Evolutionary conservation across 2,888 invertebrate genomes (phyloP), one percentile per base, ranked within the genome.

Genomic region (Diplazon laetatorius): DNA sequence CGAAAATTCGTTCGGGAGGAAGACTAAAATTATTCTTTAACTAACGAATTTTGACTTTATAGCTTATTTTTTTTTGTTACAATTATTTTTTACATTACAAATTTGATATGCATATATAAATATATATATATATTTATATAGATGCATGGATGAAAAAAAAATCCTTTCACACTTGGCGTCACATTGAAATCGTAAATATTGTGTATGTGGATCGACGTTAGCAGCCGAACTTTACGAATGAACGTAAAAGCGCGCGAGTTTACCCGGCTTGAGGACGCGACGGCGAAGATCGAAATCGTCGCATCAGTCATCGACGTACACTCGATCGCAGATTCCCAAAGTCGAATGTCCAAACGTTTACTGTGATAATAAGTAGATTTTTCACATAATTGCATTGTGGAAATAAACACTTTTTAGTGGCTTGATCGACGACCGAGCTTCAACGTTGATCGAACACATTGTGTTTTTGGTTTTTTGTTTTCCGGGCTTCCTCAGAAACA

Each of bases 211-310:
- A 52, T 52, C 52, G 52, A 25, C 25, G 52, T 25, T 6, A 5
- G 25, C 0, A 25, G 52, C 25, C 14, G 5, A 16, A 1, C 4
- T 12, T 12, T 12, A 25, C 50, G 52, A 52, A 2, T 14, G n/a
- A 25, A 52, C 12, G 25, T 25, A 52, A 50, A 52, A 52, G 52
- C 52, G 52, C 52, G 52, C 52, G 52, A 52, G 25, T 25, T 25
- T 52, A n/a, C 25, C 14, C 50, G 50, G 50, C 50, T 50, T 25
- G 22, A 46, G 22, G 25, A 25, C 52, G 52, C 52, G 52, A n/a
- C 52, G 1, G 9, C 46, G n/a, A 25, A 10, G 14, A 52, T n/a
- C 18, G 18, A n/a, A 25, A n/a, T 14, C 22, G 52, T 22, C 52
- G 52, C 52, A 52, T 52, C 52, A 52, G 52, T 25, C 25, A 52